These are phyloP conservation scores for Hippocampus mohnikei DNA, from an alignment of 2,113 vertebrate species.

Conservation along the genomic window DNA sequence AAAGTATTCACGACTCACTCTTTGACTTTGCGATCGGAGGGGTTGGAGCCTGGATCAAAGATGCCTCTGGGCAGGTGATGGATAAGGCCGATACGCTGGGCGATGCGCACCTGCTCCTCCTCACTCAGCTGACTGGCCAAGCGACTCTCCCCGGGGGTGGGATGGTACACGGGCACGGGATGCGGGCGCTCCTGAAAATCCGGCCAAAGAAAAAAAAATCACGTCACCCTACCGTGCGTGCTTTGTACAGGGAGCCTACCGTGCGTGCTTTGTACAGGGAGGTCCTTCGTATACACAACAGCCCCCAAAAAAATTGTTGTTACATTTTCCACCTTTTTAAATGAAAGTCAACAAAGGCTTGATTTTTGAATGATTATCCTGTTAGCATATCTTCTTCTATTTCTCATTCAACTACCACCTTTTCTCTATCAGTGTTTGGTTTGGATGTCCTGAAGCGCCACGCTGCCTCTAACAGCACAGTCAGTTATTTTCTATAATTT, in stretches of 20 bases:
- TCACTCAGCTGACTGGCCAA: conserved; percentile 94
- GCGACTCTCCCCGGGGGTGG: conserved; percentile 88
- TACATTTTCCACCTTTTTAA: too few relatives aligned
- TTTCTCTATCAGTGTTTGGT: too few relatives aligned
- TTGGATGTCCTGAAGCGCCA: too few relatives aligned
- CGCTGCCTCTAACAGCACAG: too few relatives aligned
- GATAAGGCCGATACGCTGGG: conserved; percentile 96
- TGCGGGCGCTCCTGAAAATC: conserved; percentile 82
- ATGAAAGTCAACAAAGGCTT: too few relatives aligned
- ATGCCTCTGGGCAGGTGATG: conserved; percentile 94
- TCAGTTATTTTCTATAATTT: too few relatives aligned
- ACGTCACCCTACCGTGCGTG: neutral
- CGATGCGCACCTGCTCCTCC: conserved; percentile 95
- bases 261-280: neutral
- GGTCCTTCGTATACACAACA: too few relatives aligned
- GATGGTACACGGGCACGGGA: conserved; percentile 74
- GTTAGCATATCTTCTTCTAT: too few relatives aligned
- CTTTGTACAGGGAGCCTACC: too few relatives aligned
- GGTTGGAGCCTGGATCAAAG: conserved; percentile 87
- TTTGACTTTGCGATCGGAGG: conserved; percentile 94
- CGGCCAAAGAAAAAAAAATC: conserved; percentile 12
- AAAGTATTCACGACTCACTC: conserved; percentile 75
- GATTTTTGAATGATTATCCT: too few relatives aligned
- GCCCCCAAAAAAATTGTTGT: too few relatives aligned
- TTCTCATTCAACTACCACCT: too few relatives aligned